Evolutionary conservation across 2,797 vertebrate genomes (phyloP), one percentile per base, ranked within the genome.

Genomic region (Lagorchestes hirsutus): DNA sequence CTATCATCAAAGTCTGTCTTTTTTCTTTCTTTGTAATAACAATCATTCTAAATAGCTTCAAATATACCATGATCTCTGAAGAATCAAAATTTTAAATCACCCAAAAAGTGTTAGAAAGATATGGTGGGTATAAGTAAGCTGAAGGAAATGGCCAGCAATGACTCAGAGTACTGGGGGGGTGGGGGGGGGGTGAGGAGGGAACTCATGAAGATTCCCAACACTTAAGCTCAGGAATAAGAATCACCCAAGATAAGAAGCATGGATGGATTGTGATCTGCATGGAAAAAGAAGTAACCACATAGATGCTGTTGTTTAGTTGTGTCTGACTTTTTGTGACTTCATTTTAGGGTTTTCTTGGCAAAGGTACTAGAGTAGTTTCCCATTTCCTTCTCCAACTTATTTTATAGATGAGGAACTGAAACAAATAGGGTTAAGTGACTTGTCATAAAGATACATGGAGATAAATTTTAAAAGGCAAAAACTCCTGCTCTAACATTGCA

Each of bases 381-480:
- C n/a, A 40, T 74, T 74, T 74, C n/a, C 6, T 40, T 40, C 67
- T 74, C 18, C 6, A 40, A n/a, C 6, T n/a, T 8, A 40, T 74
- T 74, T 74, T 40, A 40, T 6, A 74, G 18, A 40, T 40, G 67
- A 74, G 6, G n/a, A 40, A 74, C 18, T 40, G n/a, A 74, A n/a
- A 2, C 67, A 74, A 18, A n/a, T 34, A 74, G n/a, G 67, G 14
- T 74, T 40, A 40, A 74, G n/a, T 6, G n/a, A 40, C n/a, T 74
- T 74, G 16, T n/a, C n/a, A 40, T 40, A 74, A 40, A 74, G 67
- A 87, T 46, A 87, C 74, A 87, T 46, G 24, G 13, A 87, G n/a
- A 87, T 87, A 27, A 90, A 59, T 56, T 56, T 90, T 55, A 92
- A 31, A n/a, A 96, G 92, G 87, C 34, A 94, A 96, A 95, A 92